Evolutionary conservation across 1,140 invertebrate genomes (phyloP), one percentile per base, ranked within the genome.

Genomic region (Eumaeus atala): DNA sequence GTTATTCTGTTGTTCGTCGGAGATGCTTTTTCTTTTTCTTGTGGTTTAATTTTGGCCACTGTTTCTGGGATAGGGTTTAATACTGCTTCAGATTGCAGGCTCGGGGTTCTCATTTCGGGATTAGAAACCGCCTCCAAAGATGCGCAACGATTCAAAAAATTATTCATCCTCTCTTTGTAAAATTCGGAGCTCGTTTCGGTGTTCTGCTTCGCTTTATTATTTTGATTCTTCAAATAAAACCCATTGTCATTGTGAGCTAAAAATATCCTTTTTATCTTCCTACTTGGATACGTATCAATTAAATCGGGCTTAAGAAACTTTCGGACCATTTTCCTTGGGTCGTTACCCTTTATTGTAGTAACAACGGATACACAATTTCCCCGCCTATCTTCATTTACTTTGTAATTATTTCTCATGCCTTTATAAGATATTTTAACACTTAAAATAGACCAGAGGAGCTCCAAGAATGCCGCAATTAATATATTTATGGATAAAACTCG

Each of bases 371-470:
- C 74, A 28, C 82, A 87, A 54, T 86, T 85, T 0, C 88, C 82
- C 9, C 82, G 55, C 40, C 74, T 70, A 10, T 84, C 72, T 4
- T 85, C 72, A 16, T 88, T 89, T 18, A 91, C 90, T 16, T 90
- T 89, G 59, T 91, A 90, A 44, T 78, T 73, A 59, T 89, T 91
- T 21, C 71, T 88, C 90, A 92, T 91, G 7, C 91, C 91, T 34
- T 84, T 88, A 59, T 90, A 90, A 4, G 89, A 88, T 21, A 92
- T 88, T 64, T 85, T 91, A 0, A 89, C 72, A 28, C 90, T 90
- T 8, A 92, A 63, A 14, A 90, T 67, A 0, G 91, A 92, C 91
- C 91, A 92, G 2, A 90, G 61, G 0, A 89, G 56, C 61, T 91
- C 91, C 8, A 91, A 47, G n/a, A 90, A 71, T 5, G 90, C 89